A percentile compares a stretch with the other conserved stretches of the same genome.
These are phyloP conservation scores for Ploceus nigricollis DNA, from an alignment of 2,113 vertebrate genomes.

Conservation along the genomic window DNA sequence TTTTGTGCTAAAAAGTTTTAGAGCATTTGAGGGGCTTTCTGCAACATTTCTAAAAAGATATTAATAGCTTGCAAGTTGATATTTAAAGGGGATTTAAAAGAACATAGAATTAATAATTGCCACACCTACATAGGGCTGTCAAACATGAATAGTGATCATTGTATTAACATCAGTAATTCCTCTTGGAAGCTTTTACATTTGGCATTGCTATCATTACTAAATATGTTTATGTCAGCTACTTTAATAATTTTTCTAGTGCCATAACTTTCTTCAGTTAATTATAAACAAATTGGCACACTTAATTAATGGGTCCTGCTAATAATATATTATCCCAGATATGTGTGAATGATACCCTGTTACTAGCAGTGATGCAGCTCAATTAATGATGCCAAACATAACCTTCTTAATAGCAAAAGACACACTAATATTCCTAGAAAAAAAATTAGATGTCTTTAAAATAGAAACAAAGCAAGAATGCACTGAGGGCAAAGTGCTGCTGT, in stretches of 20 bases:
- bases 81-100: slow-evolving; percentile 7
- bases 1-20: neutral
- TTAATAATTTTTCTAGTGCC: slow-evolving; percentile 59
- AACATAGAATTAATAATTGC: neutral
- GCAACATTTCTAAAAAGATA: neutral
- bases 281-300: slow-evolving; percentile 63
- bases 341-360: slow-evolving; percentile 22
- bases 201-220: slow-evolving; percentile 30
- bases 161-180: slow-evolving; percentile 51
- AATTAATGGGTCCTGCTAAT: slow-evolving; percentile 56
- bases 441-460: neutral
- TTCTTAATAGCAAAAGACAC: neutral
- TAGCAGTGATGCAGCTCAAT: neutral
- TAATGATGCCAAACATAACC: neutral
- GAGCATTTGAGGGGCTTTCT: neutral
- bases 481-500: neutral
- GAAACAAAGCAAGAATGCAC: neutral
- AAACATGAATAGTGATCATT: slow-evolving; percentile 20
- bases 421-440: neutral
- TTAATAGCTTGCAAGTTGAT: neutral
- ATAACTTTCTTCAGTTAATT: slow-evolving; percentile 69
- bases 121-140: slow-evolving; percentile 21
- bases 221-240: slow-evolving; percentile 60
- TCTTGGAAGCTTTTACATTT: slow-evolving; percentile 62
- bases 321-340: slow-evolving; percentile 15